A percentile compares a stretch with the other conserved stretches of the same genome.
phyloP scores from a whole-genome alignment of 1,140 invertebrate genomes.

The Telenomus remus region DNA sequence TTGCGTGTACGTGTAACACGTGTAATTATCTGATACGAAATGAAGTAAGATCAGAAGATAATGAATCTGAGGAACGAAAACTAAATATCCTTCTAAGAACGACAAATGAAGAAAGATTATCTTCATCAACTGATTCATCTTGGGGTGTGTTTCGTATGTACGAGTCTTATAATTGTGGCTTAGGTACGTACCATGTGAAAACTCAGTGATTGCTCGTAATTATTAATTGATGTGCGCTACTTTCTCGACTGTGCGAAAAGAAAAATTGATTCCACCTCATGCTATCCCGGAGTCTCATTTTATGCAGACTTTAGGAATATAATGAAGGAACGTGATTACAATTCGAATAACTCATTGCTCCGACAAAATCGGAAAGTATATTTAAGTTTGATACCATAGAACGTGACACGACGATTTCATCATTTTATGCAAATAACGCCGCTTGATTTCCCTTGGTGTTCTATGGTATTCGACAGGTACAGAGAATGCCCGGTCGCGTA shows the following conservation, averaged over 20 bases:
- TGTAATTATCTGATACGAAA: no score
- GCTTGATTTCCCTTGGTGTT: conserved; percentile 75
- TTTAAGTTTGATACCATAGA: conserved; percentile 60
- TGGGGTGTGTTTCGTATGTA: background rate
- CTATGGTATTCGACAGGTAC: conserved; percentile 46
- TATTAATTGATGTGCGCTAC: conserved; percentile 14
- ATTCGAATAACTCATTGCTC: conserved; percentile 55
- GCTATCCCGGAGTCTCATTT: conserved; percentile 7
- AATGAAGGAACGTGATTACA: conserved; percentile 56
- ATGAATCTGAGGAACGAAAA: no score
- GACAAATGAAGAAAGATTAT: no score
- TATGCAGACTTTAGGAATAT: conserved; percentile 35
- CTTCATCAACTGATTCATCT: background rate
- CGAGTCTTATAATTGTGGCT: background rate
- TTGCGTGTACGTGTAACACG: no score
- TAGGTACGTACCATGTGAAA: background rate
- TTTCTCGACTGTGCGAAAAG: conserved; percentile 11
- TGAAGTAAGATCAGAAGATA: no score
- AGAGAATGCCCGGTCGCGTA: conserved; percentile 22
- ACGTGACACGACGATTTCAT: conserved; percentile 70
- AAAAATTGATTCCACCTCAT: conserved; percentile 26
- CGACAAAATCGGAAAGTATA: conserved; percentile 55
- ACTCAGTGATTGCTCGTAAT: conserved; percentile 11
- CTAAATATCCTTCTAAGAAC: no score
- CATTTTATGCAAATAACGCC: conserved; percentile 76